Conservation (phyloP, 53 echinoderm and acorn worm species). For the Crossaster papposus region DNA sequence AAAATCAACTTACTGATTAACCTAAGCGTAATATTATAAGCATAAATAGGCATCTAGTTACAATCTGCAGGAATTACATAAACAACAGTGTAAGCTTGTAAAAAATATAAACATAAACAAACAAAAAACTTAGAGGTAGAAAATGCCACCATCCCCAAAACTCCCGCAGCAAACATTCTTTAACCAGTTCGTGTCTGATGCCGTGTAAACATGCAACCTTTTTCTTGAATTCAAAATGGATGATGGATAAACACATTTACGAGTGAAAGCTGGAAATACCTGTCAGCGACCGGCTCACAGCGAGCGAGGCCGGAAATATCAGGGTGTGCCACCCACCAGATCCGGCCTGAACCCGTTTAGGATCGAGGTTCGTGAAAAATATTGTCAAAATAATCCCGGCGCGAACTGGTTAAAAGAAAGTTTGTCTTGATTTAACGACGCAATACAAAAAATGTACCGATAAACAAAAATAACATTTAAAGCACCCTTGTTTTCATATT, state of each 20-base stretch:
- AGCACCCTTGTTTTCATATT: slow-evolving; percentile 55
- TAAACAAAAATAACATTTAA: slow-evolving; percentile 57
- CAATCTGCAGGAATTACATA: slow-evolving; percentile 36
- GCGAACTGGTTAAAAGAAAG: no score
- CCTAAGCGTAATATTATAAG: slow-evolving; percentile 47
- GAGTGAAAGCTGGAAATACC: no score
- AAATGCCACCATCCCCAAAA: slow-evolving; percentile 1
- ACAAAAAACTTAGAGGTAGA: slow-evolving; percentile 51
- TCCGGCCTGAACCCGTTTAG: no score
- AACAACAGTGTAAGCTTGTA: neutral
- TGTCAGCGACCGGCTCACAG: no score
- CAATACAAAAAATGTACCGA: slow-evolving; percentile 47
- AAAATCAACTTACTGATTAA: slow-evolving; percentile 17
- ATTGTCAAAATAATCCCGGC: no score
- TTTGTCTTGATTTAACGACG: slow-evolving; percentile 54
- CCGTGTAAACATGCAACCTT: no score
- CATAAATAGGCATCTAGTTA: slow-evolving; percentile 58
- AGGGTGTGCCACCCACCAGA: no score
- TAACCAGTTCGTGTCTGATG: no score
- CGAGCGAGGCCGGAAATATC: no score
- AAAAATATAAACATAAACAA: slow-evolving; percentile 37
- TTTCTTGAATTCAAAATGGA: no score
- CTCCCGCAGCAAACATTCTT: slow-evolving; percentile 11
- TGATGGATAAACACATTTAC: no score
- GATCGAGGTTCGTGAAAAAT: no score